Conservation (phyloP, 2,797 vertebrate species). For the Neostethus bicornis region DNA sequence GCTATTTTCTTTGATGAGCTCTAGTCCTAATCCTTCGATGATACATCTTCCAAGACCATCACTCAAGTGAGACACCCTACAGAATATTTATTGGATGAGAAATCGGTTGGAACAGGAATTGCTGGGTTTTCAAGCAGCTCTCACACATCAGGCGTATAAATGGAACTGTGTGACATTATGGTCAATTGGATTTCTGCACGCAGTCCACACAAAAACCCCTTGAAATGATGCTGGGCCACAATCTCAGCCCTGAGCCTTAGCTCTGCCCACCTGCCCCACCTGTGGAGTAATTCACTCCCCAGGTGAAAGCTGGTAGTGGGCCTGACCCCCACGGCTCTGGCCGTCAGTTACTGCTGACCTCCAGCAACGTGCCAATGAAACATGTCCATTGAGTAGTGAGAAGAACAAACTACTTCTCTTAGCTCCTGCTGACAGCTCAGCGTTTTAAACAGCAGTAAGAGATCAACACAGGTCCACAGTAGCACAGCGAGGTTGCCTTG, state of each 20-base stretch:
- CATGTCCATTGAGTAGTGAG: slow-evolving; percentile 71
- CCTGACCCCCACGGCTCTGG: slow-evolving; percentile 63
- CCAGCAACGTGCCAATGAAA: slow-evolving; percentile 73
- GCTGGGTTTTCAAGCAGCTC: slow-evolving; percentile 48
- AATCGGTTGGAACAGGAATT: slow-evolving; percentile 40
- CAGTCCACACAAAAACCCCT: slow-evolving; percentile 51
- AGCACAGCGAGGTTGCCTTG: slow-evolving; percentile 35
- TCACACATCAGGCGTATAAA: slow-evolving; percentile 58
- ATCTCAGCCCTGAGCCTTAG: slow-evolving; percentile 50
- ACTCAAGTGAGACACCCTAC: slow-evolving; percentile 50
- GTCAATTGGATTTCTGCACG: slow-evolving; percentile 67
- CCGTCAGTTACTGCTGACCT: slow-evolving; percentile 73
- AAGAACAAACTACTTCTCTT: slow-evolving; percentile 71
- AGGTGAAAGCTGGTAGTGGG: slow-evolving; percentile 58
- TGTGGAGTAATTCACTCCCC: slow-evolving; percentile 70
- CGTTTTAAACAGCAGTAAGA: slow-evolving; percentile 60
- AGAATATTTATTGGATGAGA: slow-evolving; percentile 64
- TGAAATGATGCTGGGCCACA: slow-evolving; percentile 58
- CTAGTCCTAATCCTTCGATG: slow-evolving; percentile 67
- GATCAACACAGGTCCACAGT: slow-evolving; percentile 58
- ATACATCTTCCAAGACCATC: slow-evolving; percentile 59
- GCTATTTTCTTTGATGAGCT: slow-evolving; percentile 74
- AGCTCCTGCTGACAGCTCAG: slow-evolving; percentile 64
- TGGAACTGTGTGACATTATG: slow-evolving; percentile 59
- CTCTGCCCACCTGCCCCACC: slow-evolving; percentile 63